These are phyloP conservation scores for Drosophila multiciliata DNA, from an alignment of 2,888 invertebrate species.

Conservation along the genomic window DNA sequence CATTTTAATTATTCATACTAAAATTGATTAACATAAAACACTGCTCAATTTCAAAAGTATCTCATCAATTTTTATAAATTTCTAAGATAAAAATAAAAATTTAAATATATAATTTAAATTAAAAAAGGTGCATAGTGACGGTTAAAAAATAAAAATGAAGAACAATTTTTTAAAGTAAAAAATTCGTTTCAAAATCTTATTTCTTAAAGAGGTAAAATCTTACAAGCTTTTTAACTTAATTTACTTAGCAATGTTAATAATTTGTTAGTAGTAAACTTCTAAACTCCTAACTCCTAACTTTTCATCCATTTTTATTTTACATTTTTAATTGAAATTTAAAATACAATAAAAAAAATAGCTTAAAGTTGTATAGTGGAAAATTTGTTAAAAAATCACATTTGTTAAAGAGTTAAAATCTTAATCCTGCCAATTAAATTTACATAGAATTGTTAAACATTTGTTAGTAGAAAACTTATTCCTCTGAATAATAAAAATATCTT, in stretches of 20 bases:
- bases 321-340: too few relatives aligned
- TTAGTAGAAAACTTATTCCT: rapidly evolving
- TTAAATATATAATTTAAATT: not conserved
- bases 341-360: too few relatives aligned
- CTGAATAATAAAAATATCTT: too few relatives aligned
- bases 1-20: slow-evolving; percentile 82
- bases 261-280: too few relatives aligned
- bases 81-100: not conserved
- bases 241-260: not conserved
- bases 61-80: not conserved
- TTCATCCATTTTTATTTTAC: too few relatives aligned
- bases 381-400: too few relatives aligned
- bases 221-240: not conserved
- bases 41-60: not conserved
- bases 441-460: too few relatives aligned
- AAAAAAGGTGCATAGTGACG: not conserved
- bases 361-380: too few relatives aligned
- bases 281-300: too few relatives aligned
- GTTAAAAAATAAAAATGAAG: not conserved
- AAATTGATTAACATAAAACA: not conserved
- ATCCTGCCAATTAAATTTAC: too few relatives aligned
- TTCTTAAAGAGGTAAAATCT: not conserved
- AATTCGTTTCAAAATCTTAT: not conserved
- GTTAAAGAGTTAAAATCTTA: too few relatives aligned
- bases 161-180: not conserved